Evolutionary conservation across 2,113 vertebrate species (phyloP), one percentile per base, ranked within the genome.

Genomic region (Hyaena hyaena): DNA sequence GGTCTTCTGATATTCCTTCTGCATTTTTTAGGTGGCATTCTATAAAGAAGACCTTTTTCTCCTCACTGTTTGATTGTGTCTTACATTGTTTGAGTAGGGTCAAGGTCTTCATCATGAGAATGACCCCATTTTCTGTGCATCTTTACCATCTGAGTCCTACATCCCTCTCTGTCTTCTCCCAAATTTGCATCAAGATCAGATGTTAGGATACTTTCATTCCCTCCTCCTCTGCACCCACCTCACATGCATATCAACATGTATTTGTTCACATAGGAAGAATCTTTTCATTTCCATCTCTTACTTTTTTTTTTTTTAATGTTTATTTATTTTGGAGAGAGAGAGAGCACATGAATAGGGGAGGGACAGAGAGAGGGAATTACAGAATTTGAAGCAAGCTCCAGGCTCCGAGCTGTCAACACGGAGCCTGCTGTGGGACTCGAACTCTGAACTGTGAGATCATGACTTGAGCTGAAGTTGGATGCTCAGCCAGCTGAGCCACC

Each of bases 201-300:
- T n/a, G 33, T 79, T 87, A 82, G 31, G 31, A 35, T 73, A 48
- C 17, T 86, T 26, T 63, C 8, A 3, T 66, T 45, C 28, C 23
- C n/a, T 71, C 55, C 8, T 92, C 35, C 3, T 33, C 21, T 65
- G 8, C 10, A 33, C 68, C 9, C 12, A 19, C 55, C 19, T 90
- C 58, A 58, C 10, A 10, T 19, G 24, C 35, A 61, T 11, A 53
- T n/a, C 39, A 76, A 26, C 61, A 61, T 93, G 0, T 76, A 69
- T 86, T 95, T 88, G 48, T 83, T 93, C n/a, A 45, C 17, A 10
- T 12, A 55, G 73, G 65, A 86, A 89, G 48, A 95, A 84, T 94
- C 68, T 50, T 79, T 88, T 79, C 39, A 79, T 87, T 92, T 90
- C 45, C 7, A 7, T 90, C 14, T n/a, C 53, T 91, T 93, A 58